Evolutionary conservation across 1,140 invertebrate species (phyloP), one percentile per base, ranked within the genome.

Genomic region (Pseudomyrmex gracilis): DNA sequence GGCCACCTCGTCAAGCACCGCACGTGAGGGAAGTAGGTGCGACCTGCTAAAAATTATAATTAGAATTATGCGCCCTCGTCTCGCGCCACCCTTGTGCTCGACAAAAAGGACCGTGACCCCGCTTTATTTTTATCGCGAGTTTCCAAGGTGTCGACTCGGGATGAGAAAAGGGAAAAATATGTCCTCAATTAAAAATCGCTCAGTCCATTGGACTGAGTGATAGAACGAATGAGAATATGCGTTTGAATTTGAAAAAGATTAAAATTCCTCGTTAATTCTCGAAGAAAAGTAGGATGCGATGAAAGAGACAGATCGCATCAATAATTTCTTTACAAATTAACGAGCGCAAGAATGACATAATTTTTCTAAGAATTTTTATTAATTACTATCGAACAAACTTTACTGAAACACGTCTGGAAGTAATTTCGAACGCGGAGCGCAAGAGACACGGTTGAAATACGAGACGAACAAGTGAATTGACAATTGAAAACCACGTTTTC

Each of bases 41-140:
- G 82, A 83, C 71, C 73, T 63, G 61, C 24, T 74, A 83, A 66
- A 83, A 83, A 83, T 83, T 83, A 77, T 77, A 83, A 83, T 83
- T 83, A 77, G 51, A 83, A 77, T 83, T 57, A 66, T 58, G 82
- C 45, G 61, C 43, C 51, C 61, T 55, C 82, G 51, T 71, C 51
- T 8, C 10, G 70, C 51, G 61, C 70, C 17, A 61, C 47, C 34
- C 71, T 73, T 60, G 61, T 82, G 47, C 60, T 74, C 78, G 34
- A 13, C 60, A 17, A 74, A 74, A 61, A 73, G 47, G 60, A 63
- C 17, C 58, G 58, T 74, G 70, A 74, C 34, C 70, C 15, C 78
- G 58, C 47, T 74, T 61, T 55, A 80, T 70, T 80, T 49, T 47
- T 60, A 71, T 49, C 66, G 17, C 22, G 2, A 71, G 12, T 58